Conservation (phyloP, 2,113 vertebrate genomes). For the Enhydra lutris region DNA sequence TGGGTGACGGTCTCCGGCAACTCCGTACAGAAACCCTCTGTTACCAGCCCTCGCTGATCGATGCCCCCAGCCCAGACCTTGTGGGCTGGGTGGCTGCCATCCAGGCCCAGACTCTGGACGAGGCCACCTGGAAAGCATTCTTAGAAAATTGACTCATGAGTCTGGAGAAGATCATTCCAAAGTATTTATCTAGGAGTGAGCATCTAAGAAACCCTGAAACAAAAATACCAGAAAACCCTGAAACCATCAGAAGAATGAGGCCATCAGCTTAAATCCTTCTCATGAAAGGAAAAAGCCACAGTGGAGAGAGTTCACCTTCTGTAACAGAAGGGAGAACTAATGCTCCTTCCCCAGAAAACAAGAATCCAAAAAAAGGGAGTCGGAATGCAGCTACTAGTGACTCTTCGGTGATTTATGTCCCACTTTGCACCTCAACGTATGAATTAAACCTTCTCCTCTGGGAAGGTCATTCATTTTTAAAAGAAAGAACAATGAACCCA, state of each 20-base stretch:
- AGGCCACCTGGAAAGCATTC: not conserved
- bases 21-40: not conserved
- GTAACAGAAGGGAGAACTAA: not conserved
- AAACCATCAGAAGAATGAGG: not conserved
- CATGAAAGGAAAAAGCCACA: not conserved
- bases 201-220: not conserved
- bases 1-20: not conserved
- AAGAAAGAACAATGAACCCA: not conserved
- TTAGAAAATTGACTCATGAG: not conserved
- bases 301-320: not conserved
- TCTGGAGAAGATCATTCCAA: not conserved
- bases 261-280: not conserved
- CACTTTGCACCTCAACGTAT: not conserved
- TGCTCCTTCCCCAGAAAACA: not conserved
- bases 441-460: not conserved
- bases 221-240: not conserved
- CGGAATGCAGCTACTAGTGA: fast-evolving
- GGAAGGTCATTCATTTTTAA: not conserved
- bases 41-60: not conserved
- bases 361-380: not conserved
- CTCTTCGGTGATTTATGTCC: not conserved
- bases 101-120: not conserved
- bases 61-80: too few relatives aligned
- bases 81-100: fast-evolving
- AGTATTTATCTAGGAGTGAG: not conserved